Evolutionary conservation across 2,888 invertebrate genomes (phyloP), one percentile per base, ranked within the genome.

Genomic region (Heteromyza rotundicornis): DNA sequence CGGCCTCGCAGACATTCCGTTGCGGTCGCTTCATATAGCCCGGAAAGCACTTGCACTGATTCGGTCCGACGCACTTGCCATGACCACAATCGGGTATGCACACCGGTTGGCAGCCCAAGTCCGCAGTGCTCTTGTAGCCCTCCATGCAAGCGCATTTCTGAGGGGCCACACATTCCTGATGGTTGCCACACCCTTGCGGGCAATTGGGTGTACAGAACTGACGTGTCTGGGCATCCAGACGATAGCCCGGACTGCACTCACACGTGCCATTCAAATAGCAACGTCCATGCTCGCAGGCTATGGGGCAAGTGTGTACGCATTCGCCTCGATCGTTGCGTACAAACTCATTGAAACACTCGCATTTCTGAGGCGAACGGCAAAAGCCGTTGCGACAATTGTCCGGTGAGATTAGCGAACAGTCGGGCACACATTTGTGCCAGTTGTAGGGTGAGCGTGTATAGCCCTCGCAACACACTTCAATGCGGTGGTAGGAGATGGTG

Each of bases 401-500:
- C 1, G 84, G 82, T 14, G 80, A 75, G 2, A 59, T 63, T 7
- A 44, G 51, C 0, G 58, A 53, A 67, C 87, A 87, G 16, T 81
- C 73, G 0, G 86, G 84, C 40, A 76, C 66, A 68, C 85, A 86
- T 0, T 63, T 53, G 5, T 81, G 85, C 71, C 69, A 82, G 74
- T 86, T 85, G 77, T 88, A 86, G 1, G 84, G 82, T 71, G 89
- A 87, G 2, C 86, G 85, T 57, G 84, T 83, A 80, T 88, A 92
- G 22, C 92, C 92, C 0, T 86, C 85, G 73, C 92, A 92, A 75
- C 92, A 92, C 16, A 87, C 85, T 57, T 88, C 85, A 66, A 90
- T 86, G 66, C 86, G 86, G 70, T 77, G 90, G 89, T 72, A 79
- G 27, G 70, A 74, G 1, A 78, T 71, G 14, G 65, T 76, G 7